Evolutionary conservation across 2,888 invertebrate species (phyloP), one percentile per base, ranked within the genome.

Genomic region (Epicampocera succincta): DNA sequence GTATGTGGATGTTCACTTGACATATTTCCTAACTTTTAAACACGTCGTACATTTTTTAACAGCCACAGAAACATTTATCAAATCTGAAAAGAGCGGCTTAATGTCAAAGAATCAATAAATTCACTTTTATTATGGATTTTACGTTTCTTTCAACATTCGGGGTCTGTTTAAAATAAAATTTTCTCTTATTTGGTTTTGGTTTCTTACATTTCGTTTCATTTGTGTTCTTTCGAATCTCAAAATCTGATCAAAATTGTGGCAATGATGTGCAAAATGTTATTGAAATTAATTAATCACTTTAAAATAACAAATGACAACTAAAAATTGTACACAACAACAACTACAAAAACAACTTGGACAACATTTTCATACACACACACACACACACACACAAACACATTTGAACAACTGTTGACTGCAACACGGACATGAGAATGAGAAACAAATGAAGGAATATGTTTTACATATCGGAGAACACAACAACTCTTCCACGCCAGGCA

Each of bases 251-350:
- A 82, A 82, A 82, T 78, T 82, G 82, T 78, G 60, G 69, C 82
- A 78, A 71, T 75, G 82, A 75, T 75, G 78, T 82, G 82, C 82
- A 78, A 82, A 82, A 78, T 82, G 78, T 78, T 82, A 78, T 82
- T 82, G 82, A 82, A 82, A 82, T 82, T 78, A 82, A 82, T 82
- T 82, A 82, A 82, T 82, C 82, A 82, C 82, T 82, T 78, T 75
- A 66, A 82, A 82, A 71, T 78, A 78, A 82, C 82, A 82, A 82
- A 82, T 82, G 82, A 82, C 82, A 82, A 82, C 78, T 72, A 66
- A 66, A 61, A 69, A 79, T 58, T 72, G 15, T 54, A 72, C 58
- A 72, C 25, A 42, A 61, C 44, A 82, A 66, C 46, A 72, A 61
- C 42, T 40, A 44, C 48, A 71, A 44, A 15, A 79, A 73, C 61